These are phyloP conservation scores for Bathynomus jamesi DNA, from an alignment of 1,140 invertebrate species.

Conservation along the genomic window DNA sequence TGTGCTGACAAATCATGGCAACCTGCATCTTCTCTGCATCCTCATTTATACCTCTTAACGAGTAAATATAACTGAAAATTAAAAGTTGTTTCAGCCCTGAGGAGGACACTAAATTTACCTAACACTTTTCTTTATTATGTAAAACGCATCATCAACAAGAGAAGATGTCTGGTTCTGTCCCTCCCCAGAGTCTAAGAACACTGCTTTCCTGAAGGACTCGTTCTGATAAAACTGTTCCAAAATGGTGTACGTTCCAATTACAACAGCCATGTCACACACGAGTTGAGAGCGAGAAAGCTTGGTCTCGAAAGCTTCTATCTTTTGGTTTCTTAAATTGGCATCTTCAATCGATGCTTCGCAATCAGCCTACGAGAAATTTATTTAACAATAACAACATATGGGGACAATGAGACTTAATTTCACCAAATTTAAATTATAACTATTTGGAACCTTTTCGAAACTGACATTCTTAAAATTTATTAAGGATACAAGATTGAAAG, in stretches of 20 bases:
- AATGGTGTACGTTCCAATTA: slow-evolving; percentile 89
- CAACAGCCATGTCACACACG: slow-evolving; percentile 48
- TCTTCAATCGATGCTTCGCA: slow-evolving; percentile 56
- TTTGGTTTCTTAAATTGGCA: slow-evolving; percentile 49
- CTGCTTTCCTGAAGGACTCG: slow-evolving; percentile 89
- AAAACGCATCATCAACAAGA: slow-evolving; percentile 96
- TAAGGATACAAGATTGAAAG: too few species aligned
- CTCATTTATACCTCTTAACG: too few species aligned
- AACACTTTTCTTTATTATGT: slow-evolving; percentile 92
- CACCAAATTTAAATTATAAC: too few species aligned
- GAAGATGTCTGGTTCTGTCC: slow-evolving; percentile 69
- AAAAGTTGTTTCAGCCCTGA: background rate
- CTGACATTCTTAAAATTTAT: too few species aligned
- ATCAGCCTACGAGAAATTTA: slow-evolving; percentile 56
- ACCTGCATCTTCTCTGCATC: too few species aligned
- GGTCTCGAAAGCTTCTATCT: slow-evolving; percentile 55
- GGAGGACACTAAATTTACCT: slow-evolving; percentile 56
- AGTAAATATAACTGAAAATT: too few species aligned
- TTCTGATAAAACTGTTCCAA: slow-evolving; percentile 94
- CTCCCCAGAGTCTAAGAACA: slow-evolving; percentile 67
- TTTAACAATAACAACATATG: too few species aligned
- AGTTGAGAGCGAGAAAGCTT: slow-evolving; percentile 69
- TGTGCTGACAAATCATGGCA: too few species aligned
- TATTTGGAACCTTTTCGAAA: background rate
- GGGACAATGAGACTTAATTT: too few species aligned